Evolutionary conservation across 23 tunicate species (phyloP), one percentile per base, ranked within the genome.

Genomic region (Phallusia fumigata): DNA sequence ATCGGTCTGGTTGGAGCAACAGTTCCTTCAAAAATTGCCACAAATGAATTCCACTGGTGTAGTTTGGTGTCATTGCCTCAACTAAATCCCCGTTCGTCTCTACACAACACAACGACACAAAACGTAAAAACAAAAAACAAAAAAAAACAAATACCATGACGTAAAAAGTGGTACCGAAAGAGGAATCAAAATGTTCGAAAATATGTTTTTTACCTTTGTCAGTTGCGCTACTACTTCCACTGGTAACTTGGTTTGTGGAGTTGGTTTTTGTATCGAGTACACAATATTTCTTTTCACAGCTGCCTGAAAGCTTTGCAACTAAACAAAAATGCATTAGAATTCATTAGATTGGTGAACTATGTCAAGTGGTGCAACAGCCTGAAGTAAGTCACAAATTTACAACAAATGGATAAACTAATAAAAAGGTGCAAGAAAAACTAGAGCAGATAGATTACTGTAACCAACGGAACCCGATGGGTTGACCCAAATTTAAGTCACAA

Each of bases 21-120:
- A 97, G 86, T 65, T 97, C 95, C 51, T 84, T 89, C 18, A 97
- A 85, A 80, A 97, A 97, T 79, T 94, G 86, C 99, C 99, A 97
- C 44, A 97, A 74, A 76, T 97, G 99, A 65, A 97, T 97, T 35
- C 95, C 85, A 26, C 92, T 81, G 31, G 95, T 86, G 52, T 95
- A 91, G 79, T 93, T 84, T 3, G 99, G 95, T 32, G 95, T 95
- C 82, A 89, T 81, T 13, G 50, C 72, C 3, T 86, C 78, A 6
- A 33, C 69, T 58, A 58, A 58, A 58, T 58, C 28, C 1, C 69
- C 69, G 16, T 58, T 58, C 26, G 69, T 6, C 28, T 58, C 69
- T 58, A 13, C 28, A 24, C 3, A 58, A 58, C 1, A 6, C 13
- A 3, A 40, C 5, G 10, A 40, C 5, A 40, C 10, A 40, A 40